phyloP scores from a whole-genome alignment of 1,140 invertebrate genomes.

The Archivesica marissinica region DNA sequence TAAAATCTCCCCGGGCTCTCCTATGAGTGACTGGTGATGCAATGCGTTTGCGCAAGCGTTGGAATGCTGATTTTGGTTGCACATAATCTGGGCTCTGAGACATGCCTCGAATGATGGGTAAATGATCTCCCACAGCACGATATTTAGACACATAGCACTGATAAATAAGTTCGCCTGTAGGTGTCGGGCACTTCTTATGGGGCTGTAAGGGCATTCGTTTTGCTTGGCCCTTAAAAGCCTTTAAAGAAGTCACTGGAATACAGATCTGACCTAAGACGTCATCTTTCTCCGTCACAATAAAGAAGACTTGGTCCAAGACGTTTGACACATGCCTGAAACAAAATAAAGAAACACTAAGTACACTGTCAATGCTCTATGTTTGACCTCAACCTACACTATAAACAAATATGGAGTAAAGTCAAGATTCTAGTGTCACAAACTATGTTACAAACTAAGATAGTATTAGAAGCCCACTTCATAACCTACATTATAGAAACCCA shows the following conservation, averaged over 20 bases:
- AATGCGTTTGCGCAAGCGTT: constrained; percentile 67
- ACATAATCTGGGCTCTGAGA: constrained; percentile 19
- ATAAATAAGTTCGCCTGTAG: constrained; percentile 79
- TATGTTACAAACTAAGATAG: too few species aligned
- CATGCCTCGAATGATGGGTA: constrained; percentile 62
- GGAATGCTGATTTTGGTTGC: constrained; percentile 66
- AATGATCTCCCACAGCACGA: constrained; percentile 59
- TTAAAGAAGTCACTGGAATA: constrained; percentile 75
- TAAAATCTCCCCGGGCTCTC: constrained; percentile 55
- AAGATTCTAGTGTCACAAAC: too few species aligned
- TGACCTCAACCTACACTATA: too few species aligned
- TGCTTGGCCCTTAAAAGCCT: constrained; percentile 70
- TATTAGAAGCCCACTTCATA: too few species aligned
- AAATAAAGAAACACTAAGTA: constrained; percentile 1
- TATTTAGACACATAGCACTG: constrained; percentile 80
- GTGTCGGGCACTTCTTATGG: constrained; percentile 79
- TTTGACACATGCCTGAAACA: constrained; percentile 73
- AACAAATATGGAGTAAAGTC: too few species aligned
- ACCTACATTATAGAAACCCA: too few species aligned
- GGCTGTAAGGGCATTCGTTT: constrained; percentile 72
- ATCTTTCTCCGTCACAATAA: constrained; percentile 81
- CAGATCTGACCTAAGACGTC: constrained; percentile 80
- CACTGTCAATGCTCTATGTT: too few species aligned
- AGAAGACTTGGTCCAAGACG: constrained; percentile 76
- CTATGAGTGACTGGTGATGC: constrained; percentile 63